Evolutionary conservation across 2,797 vertebrate species (phyloP), one percentile per base, ranked within the genome.

Genomic region (Otus scops): DNA sequence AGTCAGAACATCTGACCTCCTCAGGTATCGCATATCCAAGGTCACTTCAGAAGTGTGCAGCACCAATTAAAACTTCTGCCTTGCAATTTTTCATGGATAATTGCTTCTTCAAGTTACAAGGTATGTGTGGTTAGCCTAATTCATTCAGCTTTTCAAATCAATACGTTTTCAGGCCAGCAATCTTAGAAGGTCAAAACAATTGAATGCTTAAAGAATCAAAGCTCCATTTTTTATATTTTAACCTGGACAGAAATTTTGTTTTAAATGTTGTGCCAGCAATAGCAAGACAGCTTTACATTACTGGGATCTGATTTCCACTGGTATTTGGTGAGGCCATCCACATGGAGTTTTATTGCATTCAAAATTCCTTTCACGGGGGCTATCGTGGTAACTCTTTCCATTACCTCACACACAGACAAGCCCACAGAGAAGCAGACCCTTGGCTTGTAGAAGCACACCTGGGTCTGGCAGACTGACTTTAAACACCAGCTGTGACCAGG

Each of bases 71-170:
- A 94, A 73, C 26, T 51, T 85, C 74, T 71, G 47, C 26, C 88
- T 75, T 81, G 70, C 75, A 81, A 83, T 92, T 96, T 89, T 56
- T 92, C 84, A 85, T 71, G 36, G 60, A 56, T 95, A 95, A 92
- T 90, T 92, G 51, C 26, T 67, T 95, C 76, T 92, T 81, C 65
- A 74, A 34, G 41, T 70, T 88, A 51, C 81, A 93, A 57, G 56
- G 69, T 68, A 91, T 11, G n/a, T 17, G 30, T 41, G 48, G 27
- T 85, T 74, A 83, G 56, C 47, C 53, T 74, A 89, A 94, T 70
- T 83, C 28, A 87, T 95, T 95, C 95, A 86, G 60, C 59, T 95
- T 88, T 90, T 53, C 57, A 88, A 74, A 95, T 95, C 80, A 93
- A 65, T 91, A 41, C 36, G 27, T 81, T 92, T 81, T 82, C 60